A percentile compares a stretch with the other conserved stretches of the same genome.
phyloP scores from a whole-genome alignment of 1,140 invertebrate genomes.

The Dendrolimus punctatus region DNA sequence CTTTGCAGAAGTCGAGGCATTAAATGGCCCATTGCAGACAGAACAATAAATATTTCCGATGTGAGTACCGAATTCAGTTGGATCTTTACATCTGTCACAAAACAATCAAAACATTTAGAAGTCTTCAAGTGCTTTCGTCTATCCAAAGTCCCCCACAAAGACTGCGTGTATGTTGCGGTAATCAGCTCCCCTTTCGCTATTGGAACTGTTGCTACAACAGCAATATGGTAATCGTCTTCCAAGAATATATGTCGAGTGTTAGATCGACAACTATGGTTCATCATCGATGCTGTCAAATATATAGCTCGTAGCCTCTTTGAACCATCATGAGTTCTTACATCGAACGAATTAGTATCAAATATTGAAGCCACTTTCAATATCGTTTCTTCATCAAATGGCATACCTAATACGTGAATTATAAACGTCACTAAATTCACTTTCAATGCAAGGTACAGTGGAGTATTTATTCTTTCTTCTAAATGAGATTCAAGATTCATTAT shows the following conservation, averaged over 20 bases:
- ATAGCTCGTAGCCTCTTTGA: slow-evolving; percentile 72
- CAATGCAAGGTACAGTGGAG: slow-evolving; percentile 72
- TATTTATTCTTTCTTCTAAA: slow-evolving; percentile 73
- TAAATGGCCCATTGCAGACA: slow-evolving; percentile 70
- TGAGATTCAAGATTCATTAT: slow-evolving; percentile 75
- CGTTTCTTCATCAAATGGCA: slow-evolving; percentile 72
- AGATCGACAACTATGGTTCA: slow-evolving; percentile 77
- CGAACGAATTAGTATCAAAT: slow-evolving; percentile 79
- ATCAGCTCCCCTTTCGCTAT: slow-evolving; percentile 78
- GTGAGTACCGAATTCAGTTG: slow-evolving; percentile 76
- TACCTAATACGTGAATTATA: slow-evolving; percentile 72
- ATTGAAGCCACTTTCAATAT: slow-evolving; percentile 78
- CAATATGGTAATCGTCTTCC: slow-evolving; percentile 69
- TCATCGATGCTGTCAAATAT: slow-evolving; percentile 75
- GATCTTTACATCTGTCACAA: slow-evolving; percentile 76
- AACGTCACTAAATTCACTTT: slow-evolving; percentile 76
- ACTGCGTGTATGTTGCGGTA: slow-evolving; percentile 78
- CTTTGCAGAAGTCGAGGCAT: slow-evolving; percentile 26
- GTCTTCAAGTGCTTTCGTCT: slow-evolving; percentile 74
- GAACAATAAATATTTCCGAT: slow-evolving; percentile 76
- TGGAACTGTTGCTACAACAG: slow-evolving; percentile 74
- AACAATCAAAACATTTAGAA: slow-evolving; percentile 78
- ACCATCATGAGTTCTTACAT: slow-evolving; percentile 66
- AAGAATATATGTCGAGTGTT: slow-evolving; percentile 77
- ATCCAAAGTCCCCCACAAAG: slow-evolving; percentile 76